Evolutionary conservation across 92 coral and sea anemone genomes (phyloP).

Genomic region (Paramuricea clavata): DNA sequence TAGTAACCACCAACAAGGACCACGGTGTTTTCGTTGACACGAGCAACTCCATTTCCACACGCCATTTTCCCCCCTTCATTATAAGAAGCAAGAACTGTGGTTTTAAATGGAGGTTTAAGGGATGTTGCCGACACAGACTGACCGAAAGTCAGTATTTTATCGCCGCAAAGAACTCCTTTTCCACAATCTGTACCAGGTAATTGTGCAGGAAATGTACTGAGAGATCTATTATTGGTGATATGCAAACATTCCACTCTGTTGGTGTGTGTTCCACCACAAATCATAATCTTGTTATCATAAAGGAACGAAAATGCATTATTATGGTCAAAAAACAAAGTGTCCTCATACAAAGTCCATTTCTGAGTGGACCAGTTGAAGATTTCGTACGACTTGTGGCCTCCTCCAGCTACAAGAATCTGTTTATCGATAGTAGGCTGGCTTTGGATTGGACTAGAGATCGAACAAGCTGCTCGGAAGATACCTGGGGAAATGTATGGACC

Average conservation of each 20-base stretch:
- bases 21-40: neutral
- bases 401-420: neutral
- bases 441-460: neutral
- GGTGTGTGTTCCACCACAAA: constrained; percentile 2
- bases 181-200: neutral
- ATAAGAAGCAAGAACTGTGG: neutral
- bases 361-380: neutral
- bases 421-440: neutral
- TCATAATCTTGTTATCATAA: constrained; percentile 10
- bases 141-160: neutral
- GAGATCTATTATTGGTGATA: neutral
- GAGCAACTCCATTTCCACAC: neutral
- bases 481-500: neutral
- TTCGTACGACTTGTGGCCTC: neutral
- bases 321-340: neutral
- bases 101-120: neutral
- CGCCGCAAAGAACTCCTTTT: neutral
- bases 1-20: neutral
- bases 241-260: neutral
- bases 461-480: neutral
- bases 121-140: neutral
- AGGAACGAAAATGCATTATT: neutral
- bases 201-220: neutral
- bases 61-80: neutral
- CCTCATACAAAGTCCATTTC: neutral